Evolutionary conservation across 2,113 vertebrate species (phyloP).

Genomic region (Catharus bicknelli): DNA sequence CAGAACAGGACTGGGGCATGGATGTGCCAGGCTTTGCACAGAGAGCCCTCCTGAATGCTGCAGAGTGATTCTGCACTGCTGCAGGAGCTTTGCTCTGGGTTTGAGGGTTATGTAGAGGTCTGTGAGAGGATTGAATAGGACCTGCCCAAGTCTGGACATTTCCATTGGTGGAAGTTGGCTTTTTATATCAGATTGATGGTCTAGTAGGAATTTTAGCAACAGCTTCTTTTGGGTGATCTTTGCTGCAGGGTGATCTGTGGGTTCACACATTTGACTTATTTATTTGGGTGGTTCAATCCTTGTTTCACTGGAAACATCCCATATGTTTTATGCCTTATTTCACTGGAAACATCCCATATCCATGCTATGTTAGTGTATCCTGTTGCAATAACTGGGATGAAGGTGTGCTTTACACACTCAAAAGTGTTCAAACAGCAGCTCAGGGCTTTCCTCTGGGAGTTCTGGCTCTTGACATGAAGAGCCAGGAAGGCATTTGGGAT

Average conservation of each 20-base stretch:
- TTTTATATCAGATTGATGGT: background rate
- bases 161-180: background rate
- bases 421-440: background rate
- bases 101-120: background rate
- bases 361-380: fast-evolving
- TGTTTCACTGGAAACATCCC: background rate
- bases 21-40: background rate
- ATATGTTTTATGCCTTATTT: background rate
- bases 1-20: background rate
- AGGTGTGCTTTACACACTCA: background rate
- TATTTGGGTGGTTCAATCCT: background rate
- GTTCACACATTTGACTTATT: background rate
- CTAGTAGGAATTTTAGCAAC: background rate
- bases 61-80: background rate
- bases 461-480: background rate
- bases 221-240: background rate
- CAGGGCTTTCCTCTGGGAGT: background rate
- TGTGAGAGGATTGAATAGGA: background rate
- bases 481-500: background rate
- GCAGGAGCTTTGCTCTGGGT: background rate
- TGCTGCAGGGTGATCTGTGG: background rate
- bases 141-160: background rate
- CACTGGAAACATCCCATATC: background rate
- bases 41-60: background rate
- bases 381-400: fast-evolving